Percentiles rank a stretch among this genome's conserved stretches.
These are phyloP conservation scores for Potamilus streckersoni DNA, from an alignment of 1,140 invertebrate genomes.

Conservation along the genomic window DNA sequence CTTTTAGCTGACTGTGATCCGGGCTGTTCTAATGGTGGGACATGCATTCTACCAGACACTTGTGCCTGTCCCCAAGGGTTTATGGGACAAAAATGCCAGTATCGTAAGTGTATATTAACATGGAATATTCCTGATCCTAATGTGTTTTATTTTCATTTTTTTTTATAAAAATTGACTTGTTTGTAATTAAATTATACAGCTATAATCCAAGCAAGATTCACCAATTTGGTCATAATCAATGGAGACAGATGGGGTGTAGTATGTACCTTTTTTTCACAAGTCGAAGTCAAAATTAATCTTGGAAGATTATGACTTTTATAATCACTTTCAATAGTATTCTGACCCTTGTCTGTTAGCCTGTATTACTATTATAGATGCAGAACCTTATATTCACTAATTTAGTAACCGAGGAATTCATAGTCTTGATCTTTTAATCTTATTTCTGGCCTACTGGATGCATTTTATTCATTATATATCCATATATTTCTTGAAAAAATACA, in stretches of 20 bases:
- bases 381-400: not conserved
- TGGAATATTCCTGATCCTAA: no score
- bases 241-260: no score
- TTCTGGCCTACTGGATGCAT: no score
- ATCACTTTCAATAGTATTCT: not conserved
- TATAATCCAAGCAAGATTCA: no score
- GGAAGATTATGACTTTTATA: not conserved
- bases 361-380: not conserved
- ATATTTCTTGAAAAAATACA: not conserved
- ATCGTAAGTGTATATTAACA: slow-evolving; percentile 32
- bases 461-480: not conserved
- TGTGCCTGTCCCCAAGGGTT: slow-evolving; percentile 81
- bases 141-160: not conserved
- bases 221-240: no score
- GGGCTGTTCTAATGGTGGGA: slow-evolving; percentile 82
- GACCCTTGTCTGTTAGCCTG: not conserved
- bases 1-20: slow-evolving; percentile 78
- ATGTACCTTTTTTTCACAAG: not conserved
- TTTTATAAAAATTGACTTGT: no score
- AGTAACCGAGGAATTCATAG: not conserved
- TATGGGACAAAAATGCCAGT: slow-evolving; percentile 80
- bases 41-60: slow-evolving; percentile 78
- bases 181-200: no score
- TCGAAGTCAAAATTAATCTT: no score
- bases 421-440: no score